These are phyloP conservation scores for Valencia hispanica DNA, from an alignment of 2,797 vertebrate species.

Conservation along the genomic window DNA sequence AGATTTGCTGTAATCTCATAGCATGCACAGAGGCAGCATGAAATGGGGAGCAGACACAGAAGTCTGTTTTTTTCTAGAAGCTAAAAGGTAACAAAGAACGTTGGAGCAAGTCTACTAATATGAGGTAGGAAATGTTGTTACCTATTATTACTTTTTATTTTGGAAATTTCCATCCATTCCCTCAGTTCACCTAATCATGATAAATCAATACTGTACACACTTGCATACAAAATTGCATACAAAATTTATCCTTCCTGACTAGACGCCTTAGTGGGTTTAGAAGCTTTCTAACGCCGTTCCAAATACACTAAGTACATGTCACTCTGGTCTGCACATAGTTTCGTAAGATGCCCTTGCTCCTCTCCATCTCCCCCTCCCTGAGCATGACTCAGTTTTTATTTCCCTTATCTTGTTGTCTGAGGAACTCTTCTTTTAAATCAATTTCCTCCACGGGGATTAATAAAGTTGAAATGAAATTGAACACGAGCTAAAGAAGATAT, in stretches of 20 bases:
- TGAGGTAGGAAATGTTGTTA: background rate
- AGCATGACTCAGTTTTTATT: conserved; percentile 43
- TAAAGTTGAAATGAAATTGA: conserved; percentile 67
- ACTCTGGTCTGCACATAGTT: conserved; percentile 28
- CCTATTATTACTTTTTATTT: background rate
- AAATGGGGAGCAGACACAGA: background rate
- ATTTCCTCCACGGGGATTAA: conserved; percentile 67
- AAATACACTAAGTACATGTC: conserved; percentile 27
- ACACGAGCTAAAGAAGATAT: conserved; percentile 63
- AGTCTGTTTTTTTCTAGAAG: background rate
- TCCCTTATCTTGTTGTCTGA: conserved; percentile 64
- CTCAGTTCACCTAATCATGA: background rate
- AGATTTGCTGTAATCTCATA: background rate
- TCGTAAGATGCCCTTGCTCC: conserved; percentile 18
- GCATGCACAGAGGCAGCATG: background rate
- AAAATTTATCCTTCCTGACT: background rate
- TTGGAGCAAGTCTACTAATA: background rate
- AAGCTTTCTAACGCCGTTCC: background rate
- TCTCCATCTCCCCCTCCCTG: background rate
- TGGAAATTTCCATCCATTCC: background rate
- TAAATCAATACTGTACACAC: background rate
- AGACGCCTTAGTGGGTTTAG: background rate
- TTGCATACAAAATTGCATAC: background rate
- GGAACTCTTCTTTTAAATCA: conserved; percentile 68
- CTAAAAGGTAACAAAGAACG: background rate